Percentiles rank a stretch among this genome's conserved stretches.
phyloP scores from a whole-genome alignment of 2,797 vertebrate species.

The Babyrousa celebensis region DNA sequence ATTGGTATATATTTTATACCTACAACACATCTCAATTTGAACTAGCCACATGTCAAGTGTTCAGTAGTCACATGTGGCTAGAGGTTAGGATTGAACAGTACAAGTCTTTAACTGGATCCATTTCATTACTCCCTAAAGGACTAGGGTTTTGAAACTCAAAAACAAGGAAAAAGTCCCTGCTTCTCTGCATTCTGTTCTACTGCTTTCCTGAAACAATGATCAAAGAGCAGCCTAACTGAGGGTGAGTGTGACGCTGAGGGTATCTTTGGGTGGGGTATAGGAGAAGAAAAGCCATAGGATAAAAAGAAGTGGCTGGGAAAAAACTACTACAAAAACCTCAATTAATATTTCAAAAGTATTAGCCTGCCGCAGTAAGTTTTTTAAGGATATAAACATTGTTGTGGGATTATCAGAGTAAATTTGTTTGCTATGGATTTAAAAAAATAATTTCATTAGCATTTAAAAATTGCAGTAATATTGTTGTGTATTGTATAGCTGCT shows the following conservation, averaged over 20 bases:
- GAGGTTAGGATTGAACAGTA: neutral
- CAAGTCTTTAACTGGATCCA: neutral
- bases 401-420: conserved; percentile 24
- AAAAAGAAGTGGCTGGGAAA: conserved; percentile 66
- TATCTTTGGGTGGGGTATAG: neutral
- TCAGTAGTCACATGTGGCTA: neutral
- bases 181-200: conserved; percentile 56
- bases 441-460: conserved; percentile 54
- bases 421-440: conserved; percentile 55
- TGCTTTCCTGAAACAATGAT: conserved; percentile 62
- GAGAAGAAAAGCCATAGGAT: conserved; percentile 1
- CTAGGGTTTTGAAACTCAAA: conserved; percentile 51
- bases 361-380: conserved; percentile 27
- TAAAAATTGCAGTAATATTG: conserved; percentile 67
- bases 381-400: conserved; percentile 50
- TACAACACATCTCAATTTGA: neutral
- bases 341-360: conserved; percentile 65
- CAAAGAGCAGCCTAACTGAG: conserved; percentile 29
- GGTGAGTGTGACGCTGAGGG: neutral
- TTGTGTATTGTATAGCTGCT: conserved; percentile 40
- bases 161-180: neutral
- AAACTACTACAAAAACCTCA: neutral
- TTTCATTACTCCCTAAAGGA: conserved; percentile 28
- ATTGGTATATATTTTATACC: conserved; percentile 46
- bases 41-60: conserved; percentile 7